phyloP scores from a whole-genome alignment of 2,888 invertebrate species.

The Drosophila villosipedis region DNA sequence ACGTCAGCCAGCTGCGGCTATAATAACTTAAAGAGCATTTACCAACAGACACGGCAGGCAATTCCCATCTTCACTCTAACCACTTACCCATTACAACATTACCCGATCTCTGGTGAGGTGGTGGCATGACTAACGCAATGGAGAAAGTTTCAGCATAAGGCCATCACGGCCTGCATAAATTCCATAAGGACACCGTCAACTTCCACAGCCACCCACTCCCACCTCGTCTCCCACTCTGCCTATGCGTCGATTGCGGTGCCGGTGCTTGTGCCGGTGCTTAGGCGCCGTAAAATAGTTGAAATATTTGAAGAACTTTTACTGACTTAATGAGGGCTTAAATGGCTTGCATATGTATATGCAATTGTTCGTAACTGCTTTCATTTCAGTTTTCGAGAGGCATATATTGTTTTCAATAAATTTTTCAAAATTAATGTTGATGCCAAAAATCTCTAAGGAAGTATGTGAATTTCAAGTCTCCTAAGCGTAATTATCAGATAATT shows the following conservation, averaged over 20 bases:
- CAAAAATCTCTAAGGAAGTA: background rate
- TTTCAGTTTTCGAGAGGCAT: slow-evolving; percentile 18
- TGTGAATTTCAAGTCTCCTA: background rate
- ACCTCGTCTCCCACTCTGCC: slow-evolving; percentile 6
- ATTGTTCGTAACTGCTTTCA: slow-evolving; percentile 50
- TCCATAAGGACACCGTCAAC: slow-evolving; percentile 61
- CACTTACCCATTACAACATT: slow-evolving; percentile 37
- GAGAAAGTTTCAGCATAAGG: slow-evolving; percentile 59
- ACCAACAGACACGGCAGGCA: slow-evolving; percentile 42
- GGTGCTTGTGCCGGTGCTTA: slow-evolving; percentile 47
- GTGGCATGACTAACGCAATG: slow-evolving; percentile 50
- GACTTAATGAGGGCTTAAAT: slow-evolving; percentile 72
- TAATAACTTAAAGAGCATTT: slow-evolving; percentile 65
- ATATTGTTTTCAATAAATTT: slow-evolving; percentile 7
- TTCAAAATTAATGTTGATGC: background rate
- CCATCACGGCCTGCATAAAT: slow-evolving; percentile 64
- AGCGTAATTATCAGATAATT: background rate
- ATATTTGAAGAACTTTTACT: slow-evolving; percentile 63
- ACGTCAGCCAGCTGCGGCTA: slow-evolving; percentile 51
- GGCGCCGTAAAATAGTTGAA: slow-evolving; percentile 70
- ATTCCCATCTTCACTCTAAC: slow-evolving; percentile 18
- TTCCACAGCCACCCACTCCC: background rate
- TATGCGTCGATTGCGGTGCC: slow-evolving; percentile 29
- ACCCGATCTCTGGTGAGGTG: slow-evolving; percentile 28
- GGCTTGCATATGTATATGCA: slow-evolving; percentile 60